Evolutionary conservation across 2,888 invertebrate species (phyloP), one percentile per base, ranked within the genome.

Genomic region (Alloscopus bannaensis): DNA sequence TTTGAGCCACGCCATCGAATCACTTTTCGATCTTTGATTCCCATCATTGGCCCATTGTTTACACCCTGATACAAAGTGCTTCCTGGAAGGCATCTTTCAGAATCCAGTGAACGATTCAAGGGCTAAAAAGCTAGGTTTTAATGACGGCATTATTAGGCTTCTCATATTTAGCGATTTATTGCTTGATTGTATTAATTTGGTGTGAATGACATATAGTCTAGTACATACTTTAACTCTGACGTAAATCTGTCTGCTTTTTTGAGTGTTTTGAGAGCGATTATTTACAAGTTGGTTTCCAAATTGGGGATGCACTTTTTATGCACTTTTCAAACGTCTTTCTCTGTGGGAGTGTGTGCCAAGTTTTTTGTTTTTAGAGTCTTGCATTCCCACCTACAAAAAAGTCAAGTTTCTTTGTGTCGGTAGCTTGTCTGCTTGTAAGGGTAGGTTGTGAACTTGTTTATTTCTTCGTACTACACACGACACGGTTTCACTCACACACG

Each of bases 1-100:
- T 77, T 68, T 59, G 55, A 55, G 71, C 82, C 83, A 81, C 83
- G 29, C 75, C 66, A 75, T 42, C n/a, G 13, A 3, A 75, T 47
- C 62, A 62, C 62, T 42, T 16, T 47, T 60, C 47, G 70, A 29
- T 60, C 70, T 57, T 40, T 40, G 8, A 40, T 11, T 40, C 40
- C 8, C 8, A 11, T 40, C 40, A 13, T 40, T 40, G 8, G n/a
- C n/a, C n/a, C n/a, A n/a, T n/a, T n/a, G n/a, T n/a, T n/a, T n/a
- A n/a, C n/a, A n/a, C n/a, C n/a, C n/a, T n/a, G n/a, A n/a, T n/a
- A n/a, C n/a, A n/a, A n/a, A n/a, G n/a, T n/a, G n/a, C n/a, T n/a
- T n/a, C n/a, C n/a, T n/a, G n/a, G n/a, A n/a, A n/a, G n/a, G n/a
- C n/a, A n/a, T n/a, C n/a, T n/a, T n/a, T n/a, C n/a, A n/a, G n/a